A percentile compares a stretch with the other conserved stretches of the same genome.
phyloP scores from a whole-genome alignment of 2,888 invertebrate species.

The Lydus trimaculatus region DNA sequence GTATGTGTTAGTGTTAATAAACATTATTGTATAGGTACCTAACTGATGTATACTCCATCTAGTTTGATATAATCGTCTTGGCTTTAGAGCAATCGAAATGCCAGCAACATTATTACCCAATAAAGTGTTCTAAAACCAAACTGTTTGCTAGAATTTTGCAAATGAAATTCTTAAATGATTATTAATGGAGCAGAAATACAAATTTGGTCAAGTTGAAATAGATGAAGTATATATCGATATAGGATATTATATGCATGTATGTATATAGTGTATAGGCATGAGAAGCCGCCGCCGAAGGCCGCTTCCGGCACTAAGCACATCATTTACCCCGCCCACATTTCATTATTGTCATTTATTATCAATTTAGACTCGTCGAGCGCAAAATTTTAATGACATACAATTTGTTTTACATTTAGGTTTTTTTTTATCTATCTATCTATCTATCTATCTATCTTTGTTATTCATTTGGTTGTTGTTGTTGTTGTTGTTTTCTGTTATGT shows the following conservation, averaged over 20 bases:
- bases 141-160: no score
- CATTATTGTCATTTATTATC: slow-evolving; percentile 62
- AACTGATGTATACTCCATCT: no score
- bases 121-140: no score
- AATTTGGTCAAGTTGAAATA: not conserved
- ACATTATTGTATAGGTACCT: no score
- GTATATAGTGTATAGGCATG: slow-evolving; percentile 42
- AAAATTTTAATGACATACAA: slow-evolving; percentile 61
- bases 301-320: slow-evolving; percentile 56
- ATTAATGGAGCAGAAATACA: no score
- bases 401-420: slow-evolving; percentile 56
- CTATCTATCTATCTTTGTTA: not conserved
- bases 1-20: not conserved
- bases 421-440: slow-evolving; percentile 17
- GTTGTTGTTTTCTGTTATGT: not conserved
- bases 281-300: slow-evolving; percentile 49
- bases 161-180: no score
- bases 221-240: not conserved
- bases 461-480: no score
- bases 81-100: no score
- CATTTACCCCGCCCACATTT: slow-evolving; percentile 56
- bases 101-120: no score
- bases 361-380: slow-evolving; percentile 59
- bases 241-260: slow-evolving; percentile 20
- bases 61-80: no score